phyloP scores from a whole-genome alignment of 2,113 vertebrate species.

The Phalacrocorax carbo region DNA sequence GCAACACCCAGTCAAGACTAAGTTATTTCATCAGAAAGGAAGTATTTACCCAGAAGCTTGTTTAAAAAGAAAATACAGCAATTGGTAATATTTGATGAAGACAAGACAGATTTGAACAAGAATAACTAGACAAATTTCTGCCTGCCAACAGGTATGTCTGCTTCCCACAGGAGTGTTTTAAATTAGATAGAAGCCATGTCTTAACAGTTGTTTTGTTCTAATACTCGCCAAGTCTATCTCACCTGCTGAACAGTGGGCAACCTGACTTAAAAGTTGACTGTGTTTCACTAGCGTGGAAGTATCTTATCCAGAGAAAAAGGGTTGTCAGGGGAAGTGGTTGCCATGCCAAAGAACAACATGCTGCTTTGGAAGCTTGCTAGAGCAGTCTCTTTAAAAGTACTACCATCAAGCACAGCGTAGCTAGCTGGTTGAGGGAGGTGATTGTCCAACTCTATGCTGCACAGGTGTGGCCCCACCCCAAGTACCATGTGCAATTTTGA shows the following conservation, averaged over 20 bases:
- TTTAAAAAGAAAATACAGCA: neutral
- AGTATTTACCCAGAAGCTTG: neutral
- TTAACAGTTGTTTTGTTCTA: neutral
- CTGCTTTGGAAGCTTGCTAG: neutral
- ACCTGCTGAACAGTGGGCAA: neutral
- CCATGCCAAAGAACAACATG: neutral
- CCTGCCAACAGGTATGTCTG: neutral
- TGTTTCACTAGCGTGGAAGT: neutral
- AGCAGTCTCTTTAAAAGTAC: neutral
- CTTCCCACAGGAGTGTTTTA: neutral
- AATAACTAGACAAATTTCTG: neutral
- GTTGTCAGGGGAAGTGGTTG: no score
- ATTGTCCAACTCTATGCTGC: neutral
- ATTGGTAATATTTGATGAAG: neutral
- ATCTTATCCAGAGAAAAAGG: neutral
- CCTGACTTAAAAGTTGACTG: neutral
- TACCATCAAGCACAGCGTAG: neutral
- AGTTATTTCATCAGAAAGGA: neutral
- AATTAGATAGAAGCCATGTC: neutral
- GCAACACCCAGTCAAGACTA: neutral
- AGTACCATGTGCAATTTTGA: neutral
- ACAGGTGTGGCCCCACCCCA: neutral
- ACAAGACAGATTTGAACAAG: neutral
- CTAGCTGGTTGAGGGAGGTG: neutral
- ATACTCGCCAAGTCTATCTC: neutral